phyloP scores from a whole-genome alignment of 1,140 invertebrate species.

The Hyles vespertilio region DNA sequence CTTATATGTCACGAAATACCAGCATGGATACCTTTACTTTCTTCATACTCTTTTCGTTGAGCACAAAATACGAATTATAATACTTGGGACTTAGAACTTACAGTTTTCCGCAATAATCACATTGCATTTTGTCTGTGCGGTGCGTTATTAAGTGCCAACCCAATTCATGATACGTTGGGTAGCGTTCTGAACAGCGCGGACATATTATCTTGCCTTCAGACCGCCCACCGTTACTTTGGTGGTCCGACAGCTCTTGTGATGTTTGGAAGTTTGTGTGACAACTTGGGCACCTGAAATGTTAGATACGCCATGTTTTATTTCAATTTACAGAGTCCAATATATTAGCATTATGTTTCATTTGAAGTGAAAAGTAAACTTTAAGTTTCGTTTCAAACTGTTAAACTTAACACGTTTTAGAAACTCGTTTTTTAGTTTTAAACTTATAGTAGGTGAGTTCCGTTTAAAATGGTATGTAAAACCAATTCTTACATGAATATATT shows the following conservation, averaged over 20 bases:
- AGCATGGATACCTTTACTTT: too few species aligned
- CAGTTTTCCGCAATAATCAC: slow-evolving; percentile 67
- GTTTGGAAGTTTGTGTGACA: slow-evolving; percentile 65
- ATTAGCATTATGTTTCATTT: too few species aligned
- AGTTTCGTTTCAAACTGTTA: too few species aligned
- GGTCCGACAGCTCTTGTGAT: slow-evolving; percentile 56
- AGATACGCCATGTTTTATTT: too few species aligned
- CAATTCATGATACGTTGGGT: slow-evolving; percentile 59
- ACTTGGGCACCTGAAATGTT: slow-evolving; percentile 47
- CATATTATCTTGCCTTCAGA: slow-evolving; percentile 61
- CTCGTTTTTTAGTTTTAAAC: too few species aligned
- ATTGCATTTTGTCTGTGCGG: slow-evolving; percentile 52
- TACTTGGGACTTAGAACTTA: slow-evolving; percentile 24
- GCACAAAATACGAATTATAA: background rate
- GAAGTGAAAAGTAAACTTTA: too few species aligned
- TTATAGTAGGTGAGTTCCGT: too few species aligned
- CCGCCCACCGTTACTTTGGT: slow-evolving; percentile 59
- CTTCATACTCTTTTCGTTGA: too few species aligned
- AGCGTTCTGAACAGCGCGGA: slow-evolving; percentile 55
- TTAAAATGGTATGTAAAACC: too few species aligned
- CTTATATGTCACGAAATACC: too few species aligned
- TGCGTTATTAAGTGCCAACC: slow-evolving; percentile 55
- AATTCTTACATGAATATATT: slow-evolving; percentile 64
- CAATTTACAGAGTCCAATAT: too few species aligned
- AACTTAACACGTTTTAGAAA: too few species aligned